phyloP scores from a whole-genome alignment of 2,113 vertebrate species.

The Ammodytes dubius region DNA sequence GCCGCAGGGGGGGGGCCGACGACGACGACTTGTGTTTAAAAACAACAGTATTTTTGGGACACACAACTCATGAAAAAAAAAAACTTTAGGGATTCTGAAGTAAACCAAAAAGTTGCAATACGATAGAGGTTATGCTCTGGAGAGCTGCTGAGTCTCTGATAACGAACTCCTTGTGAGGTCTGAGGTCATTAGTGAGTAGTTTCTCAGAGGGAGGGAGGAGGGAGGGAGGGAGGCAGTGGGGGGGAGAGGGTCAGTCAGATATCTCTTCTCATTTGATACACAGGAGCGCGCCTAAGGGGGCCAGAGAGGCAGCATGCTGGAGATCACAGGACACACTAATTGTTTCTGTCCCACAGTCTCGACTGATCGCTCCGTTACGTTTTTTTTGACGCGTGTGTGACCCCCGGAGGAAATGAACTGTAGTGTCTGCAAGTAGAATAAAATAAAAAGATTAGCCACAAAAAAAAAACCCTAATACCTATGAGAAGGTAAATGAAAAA shows the following conservation, averaged over 20 bases:
- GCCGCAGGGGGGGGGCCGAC: no score
- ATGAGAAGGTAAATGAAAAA: conserved; percentile 34
- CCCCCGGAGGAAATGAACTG: conserved; percentile 13
- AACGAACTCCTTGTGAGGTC: conserved; percentile 55
- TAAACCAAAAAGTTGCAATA: no score
- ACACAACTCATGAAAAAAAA: no score
- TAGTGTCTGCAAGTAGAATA: background rate
- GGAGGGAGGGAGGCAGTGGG: conserved; percentile 1
- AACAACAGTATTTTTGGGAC: no score
- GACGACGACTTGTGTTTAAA: no score
- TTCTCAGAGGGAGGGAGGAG: conserved; percentile 22
- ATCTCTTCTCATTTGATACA: conserved; percentile 57
- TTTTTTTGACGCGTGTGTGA: conserved; percentile 32
- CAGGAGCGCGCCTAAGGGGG: conserved; percentile 54
- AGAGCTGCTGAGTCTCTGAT: conserved; percentile 44
- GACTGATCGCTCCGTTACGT: conserved; percentile 49
- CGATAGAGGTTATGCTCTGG: conserved; percentile 14
- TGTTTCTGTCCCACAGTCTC: conserved; percentile 56
- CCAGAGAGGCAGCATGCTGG: conserved; percentile 33
- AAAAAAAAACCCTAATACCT: conserved; percentile 30
- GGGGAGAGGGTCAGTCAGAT: conserved; percentile 47
- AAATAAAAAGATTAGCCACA: conserved; percentile 18
- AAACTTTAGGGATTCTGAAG: no score
- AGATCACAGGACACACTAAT: conserved; percentile 70
- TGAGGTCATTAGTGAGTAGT: conserved; percentile 32